Evolutionary conservation across 1,140 invertebrate species (phyloP).

Genomic region (Diprion similis): DNA sequence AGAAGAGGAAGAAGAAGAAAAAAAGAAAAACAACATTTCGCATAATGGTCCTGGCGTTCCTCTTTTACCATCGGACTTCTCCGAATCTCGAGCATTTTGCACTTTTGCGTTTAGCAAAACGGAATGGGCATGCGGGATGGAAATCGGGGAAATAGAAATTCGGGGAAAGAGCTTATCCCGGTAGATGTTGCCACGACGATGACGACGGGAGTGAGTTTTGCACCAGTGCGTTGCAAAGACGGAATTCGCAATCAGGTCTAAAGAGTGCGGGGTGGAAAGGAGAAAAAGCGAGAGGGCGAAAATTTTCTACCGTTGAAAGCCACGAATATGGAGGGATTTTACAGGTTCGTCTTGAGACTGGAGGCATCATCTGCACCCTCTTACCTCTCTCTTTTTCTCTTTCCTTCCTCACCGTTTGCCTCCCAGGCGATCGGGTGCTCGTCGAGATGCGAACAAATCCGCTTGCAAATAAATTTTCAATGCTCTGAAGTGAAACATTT

Average conservation of each 20-base stretch:
- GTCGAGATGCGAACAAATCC: slow-evolving; percentile 24
- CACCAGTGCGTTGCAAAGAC: not conserved
- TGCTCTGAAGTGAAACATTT: not conserved
- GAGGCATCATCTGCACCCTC: slow-evolving; percentile 24
- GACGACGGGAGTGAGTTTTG: not conserved
- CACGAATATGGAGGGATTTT: slow-evolving; percentile 17
- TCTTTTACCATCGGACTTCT: no score
- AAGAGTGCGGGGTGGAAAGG: no score
- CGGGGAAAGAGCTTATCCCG: not conserved
- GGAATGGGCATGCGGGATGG: not conserved
- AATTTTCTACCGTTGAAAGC: not conserved
- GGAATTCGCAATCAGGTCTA: not conserved
- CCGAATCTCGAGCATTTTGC: no score
- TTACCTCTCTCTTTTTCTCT: not conserved
- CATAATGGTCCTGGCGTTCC: no score
- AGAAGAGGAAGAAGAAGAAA: no score
- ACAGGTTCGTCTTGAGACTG: slow-evolving; percentile 21
- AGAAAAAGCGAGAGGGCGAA: slow-evolving; percentile 14
- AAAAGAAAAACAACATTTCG: not conserved
- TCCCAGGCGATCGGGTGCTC: not conserved
- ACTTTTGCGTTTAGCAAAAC: no score
- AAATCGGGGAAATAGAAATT: not conserved
- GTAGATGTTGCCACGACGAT: not conserved
- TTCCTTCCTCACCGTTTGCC: not conserved
- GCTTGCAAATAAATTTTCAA: slow-evolving; percentile 2